Evolutionary conservation across 1,140 invertebrate species (phyloP), one percentile per base, ranked within the genome.

Genomic region (Aleiodes sp.): DNA sequence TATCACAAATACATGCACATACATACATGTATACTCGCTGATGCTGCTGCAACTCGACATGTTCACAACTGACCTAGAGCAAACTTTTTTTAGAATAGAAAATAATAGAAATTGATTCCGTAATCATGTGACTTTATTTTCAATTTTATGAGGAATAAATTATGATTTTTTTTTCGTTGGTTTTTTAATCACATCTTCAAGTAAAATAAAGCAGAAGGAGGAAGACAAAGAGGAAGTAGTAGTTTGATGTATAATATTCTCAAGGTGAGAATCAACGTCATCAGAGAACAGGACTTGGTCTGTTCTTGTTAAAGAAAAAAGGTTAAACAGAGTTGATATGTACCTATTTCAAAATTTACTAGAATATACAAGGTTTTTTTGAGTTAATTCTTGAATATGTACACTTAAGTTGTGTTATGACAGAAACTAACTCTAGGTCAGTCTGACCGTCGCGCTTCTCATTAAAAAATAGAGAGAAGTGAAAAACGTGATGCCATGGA

Each of bases 61-160:
- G 12, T n/a, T 19, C 12, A 2, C 19, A 46, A 46, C 41, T 70
- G 65, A 61, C 70, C 75, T 63, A 68, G 37, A 59, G 29, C 64
- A 29, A 46, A 14, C n/a, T n/a, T n/a, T n/a, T n/a, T n/a, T n/a
- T n/a, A n/a, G n/a, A n/a, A n/a, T n/a, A n/a, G n/a, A n/a, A n/a
- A n/a, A n/a, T n/a, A n/a, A n/a, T n/a, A n/a, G n/a, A n/a, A n/a
- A n/a, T n/a, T n/a, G n/a, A n/a, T n/a, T n/a, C n/a, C n/a, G n/a
- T n/a, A n/a, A n/a, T n/a, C n/a, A n/a, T n/a, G n/a, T n/a, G n/a
- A n/a, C n/a, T n/a, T n/a, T n/a, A n/a, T n/a, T n/a, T n/a, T n/a
- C n/a, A n/a, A n/a, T n/a, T n/a, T n/a, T n/a, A n/a, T n/a, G n/a
- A n/a, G n/a, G n/a, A n/a, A n/a, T n/a, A n/a, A n/a, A n/a, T n/a